Percentiles rank a stretch among this genome's conserved stretches.
Evolutionary conservation across 2,113 vertebrate genomes (phyloP).

Genomic region (Tapirus terrestris): DNA sequence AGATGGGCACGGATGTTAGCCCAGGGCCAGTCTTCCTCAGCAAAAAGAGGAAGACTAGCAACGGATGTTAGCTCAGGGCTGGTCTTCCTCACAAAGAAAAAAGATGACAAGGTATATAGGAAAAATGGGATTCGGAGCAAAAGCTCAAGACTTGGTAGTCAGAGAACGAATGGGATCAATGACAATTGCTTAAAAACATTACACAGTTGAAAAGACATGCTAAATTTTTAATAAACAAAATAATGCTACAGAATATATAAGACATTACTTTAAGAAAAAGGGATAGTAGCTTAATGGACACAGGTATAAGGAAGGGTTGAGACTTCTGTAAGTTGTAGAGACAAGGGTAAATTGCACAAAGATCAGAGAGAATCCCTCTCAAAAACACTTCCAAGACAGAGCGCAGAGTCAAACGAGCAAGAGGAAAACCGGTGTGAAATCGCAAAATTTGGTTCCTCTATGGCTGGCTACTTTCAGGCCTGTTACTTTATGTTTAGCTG

Average conservation of each 20-base stretch:
- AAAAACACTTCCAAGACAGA: neutral
- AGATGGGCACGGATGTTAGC: too few relatives aligned
- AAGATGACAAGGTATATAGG: neutral
- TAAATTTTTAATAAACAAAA: neutral
- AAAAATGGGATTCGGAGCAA: neutral
- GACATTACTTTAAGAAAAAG: neutral
- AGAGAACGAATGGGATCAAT: neutral
- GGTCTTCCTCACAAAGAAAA: neutral
- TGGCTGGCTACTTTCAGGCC: neutral
- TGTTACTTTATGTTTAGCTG: neutral
- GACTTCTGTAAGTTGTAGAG: neutral
- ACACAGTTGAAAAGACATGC: neutral
- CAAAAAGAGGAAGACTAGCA: too few relatives aligned
- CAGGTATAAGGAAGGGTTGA: neutral
- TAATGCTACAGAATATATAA: neutral
- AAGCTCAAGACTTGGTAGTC: neutral
- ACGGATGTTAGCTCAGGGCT: too few relatives aligned
- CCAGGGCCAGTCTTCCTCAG: too few relatives aligned
- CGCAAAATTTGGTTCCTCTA: neutral
- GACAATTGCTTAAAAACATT: slow-evolving; percentile 1
- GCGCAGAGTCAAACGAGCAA: neutral
- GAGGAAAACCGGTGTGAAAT: neutral
- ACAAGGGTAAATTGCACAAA: neutral
- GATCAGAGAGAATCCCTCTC: neutral
- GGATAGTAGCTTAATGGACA: neutral